Base-by-base conservation (phyloP, 2,113 vertebrate genomes). In the Sinocyclocheilus maitianheensis region DNA sequence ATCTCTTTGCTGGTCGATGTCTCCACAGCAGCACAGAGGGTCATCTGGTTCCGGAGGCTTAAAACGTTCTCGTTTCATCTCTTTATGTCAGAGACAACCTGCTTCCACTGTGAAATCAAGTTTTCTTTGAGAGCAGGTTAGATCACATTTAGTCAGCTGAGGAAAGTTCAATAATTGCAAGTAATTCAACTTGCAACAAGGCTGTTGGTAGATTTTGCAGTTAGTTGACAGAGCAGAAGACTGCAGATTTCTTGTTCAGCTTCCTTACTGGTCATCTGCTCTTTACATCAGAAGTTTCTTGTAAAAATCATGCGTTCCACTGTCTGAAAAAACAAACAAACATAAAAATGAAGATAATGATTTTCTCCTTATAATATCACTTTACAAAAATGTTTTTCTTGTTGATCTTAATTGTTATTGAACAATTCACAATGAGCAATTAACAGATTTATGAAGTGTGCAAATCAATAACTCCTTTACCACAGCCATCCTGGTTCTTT, bases 11-110 rank as follows among this genome's bases (percentile, higher is more conserved):
- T 94, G 92, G 92, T 98, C 96, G 85, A 98, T 92, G 83, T 97
- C 98, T 91, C 98, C 97, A 80, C 97, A 99, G 94, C 97, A 98
- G 92, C 97, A 98, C 85, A 98, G 92, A 10, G 91, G 87, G 14
- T 94, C 95, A 71, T 96, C 96, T 86, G 91, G 83, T 20, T 92
- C 93, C 4, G 88, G 90, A 40, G 89, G 91, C 83, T 91, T 90
- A 0, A 84, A 77, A 76, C 90, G 90, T 89, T 87, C 93, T 80
- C 90, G 94, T 91, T 92, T 95, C 94, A 94, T 95, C 84, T 67
- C 90, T 65, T 83, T 58, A 2, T 72, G 30, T 72, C 18, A 83
- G 62, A 83, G 24, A 55, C 46, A 22, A 51, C 43, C 62, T 67
- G 74, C 40, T 46, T 81, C 37, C 78, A 81, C 58, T 63, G 60